Evolutionary conservation across 2,888 invertebrate genomes (phyloP), one percentile per base, ranked within the genome.

Genomic region (Drosophila lutescens): DNA sequence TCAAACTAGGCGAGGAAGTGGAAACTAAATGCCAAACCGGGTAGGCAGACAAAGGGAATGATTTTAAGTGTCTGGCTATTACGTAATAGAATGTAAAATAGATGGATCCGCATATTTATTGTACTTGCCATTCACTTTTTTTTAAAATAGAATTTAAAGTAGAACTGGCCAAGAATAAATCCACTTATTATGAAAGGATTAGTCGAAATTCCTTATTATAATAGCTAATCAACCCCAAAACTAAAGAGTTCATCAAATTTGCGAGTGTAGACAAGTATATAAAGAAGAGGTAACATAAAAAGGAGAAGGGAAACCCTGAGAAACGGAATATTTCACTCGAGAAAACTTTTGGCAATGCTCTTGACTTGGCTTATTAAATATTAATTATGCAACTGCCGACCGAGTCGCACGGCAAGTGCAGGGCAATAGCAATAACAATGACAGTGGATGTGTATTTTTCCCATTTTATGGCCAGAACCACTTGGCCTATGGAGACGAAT

Each of bases 391-490:
- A 66, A 66, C 65, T 70, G 49, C 36, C 59, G 74, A 43, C 51
- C 61, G 30, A 41, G 41, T 30, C 30, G 58, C 55, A 58, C 43
- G 56, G 74, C 80, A 50, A 53, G 36, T 51, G 34, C 15, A 50
- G 57, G 40, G 30, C 30, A 7, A 30, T 8, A 30, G 78, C 65
- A 76, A 50, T 69, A 84, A 59, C 63, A 81, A 73, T 51, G 72
- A 66, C 65, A 77, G 46, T 58, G 57, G 60, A 56, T 49, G 69
- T 56, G 50, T 17, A 54, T 49, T 50, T 50, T 63, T 15, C 49
- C 60, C 20, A 72, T 57, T 86, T 86, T 89, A 86, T 88, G 89
- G 85, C 72, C 62, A 78, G 75, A 88, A 74, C 89, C 87, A 85
- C 87, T 80, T 70, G 61, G 40, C 47, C 53, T 20, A 43, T 41